Evolutionary conservation across 1,140 invertebrate genomes (phyloP), one percentile per base, ranked within the genome.

Genomic region (Lasaia peninsularis): DNA sequence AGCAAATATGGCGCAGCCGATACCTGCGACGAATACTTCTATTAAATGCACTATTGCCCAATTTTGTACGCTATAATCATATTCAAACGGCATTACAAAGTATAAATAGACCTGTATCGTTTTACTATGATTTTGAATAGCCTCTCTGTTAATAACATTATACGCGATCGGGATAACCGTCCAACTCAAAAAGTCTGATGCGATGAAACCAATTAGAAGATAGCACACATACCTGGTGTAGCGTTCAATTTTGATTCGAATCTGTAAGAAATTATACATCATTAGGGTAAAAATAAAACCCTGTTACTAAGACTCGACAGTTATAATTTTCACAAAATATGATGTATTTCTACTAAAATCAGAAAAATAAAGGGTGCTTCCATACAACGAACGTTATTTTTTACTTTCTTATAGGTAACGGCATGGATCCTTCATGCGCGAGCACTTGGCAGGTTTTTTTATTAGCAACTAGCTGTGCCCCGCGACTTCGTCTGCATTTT

Each of bases 71-170:
- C 71, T 63, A 40, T 75, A 70, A 10, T 60, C 61, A 10, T 76
- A 76, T 33, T 78, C 73, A 24, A 73, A 65, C 11, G 75, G 77
- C 56, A 67, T 58, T 62, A 67, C 69, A 11, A 74, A 14, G 11
- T 73, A 80, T 2, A 80, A 10, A 20, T 64, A 73, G 0, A 69
- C 72, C 21, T 76, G 64, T 11, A 78, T 52, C 37, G 55, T 31
- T 7, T 54, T 54, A 0, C 69, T 68, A 20, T 57, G 65, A 18
- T 80, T 78, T 0, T 20, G 12, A 12, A 80, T 62, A 4, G 50
- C 12, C 28, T 80, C 70, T 55, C 54, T 69, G 21, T 78, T 68
- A 0, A 37, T 55, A 0, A 69, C 62, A 35, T 80, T 80, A 18
- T 75, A 64, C 0, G 69, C 7, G 2, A 64, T 21, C 7, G 75